A percentile compares a stretch with the other conserved stretches of the same genome.
Evolutionary conservation across 2,888 invertebrate genomes (phyloP).

Genomic region (Lamellibrachia satsuma): DNA sequence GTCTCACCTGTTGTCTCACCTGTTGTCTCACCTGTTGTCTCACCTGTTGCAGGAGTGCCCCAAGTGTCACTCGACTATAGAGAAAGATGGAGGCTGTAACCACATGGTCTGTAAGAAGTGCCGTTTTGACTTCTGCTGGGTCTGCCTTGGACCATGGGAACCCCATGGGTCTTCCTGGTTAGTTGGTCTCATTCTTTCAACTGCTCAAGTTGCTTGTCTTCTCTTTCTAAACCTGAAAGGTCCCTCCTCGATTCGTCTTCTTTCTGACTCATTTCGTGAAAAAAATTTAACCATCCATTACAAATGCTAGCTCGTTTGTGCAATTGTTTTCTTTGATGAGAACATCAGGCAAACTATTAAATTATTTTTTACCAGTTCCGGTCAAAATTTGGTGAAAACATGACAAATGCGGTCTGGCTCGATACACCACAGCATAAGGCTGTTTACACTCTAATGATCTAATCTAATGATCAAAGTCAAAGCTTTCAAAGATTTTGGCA

Average conservation of each 20-base stretch:
- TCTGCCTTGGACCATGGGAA: conserved; percentile 98
- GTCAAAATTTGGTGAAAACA: no score
- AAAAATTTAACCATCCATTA: neutral
- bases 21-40: neutral
- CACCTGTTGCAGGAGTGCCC: conserved; percentile 80
- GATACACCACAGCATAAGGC: no score
- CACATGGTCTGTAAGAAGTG: conserved; percentile 99
- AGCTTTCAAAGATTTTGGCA: no score
- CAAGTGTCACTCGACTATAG: conserved; percentile 85
- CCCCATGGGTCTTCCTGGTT: conserved; percentile 96
- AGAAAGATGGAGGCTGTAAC: conserved; percentile 94
- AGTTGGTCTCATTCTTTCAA: conserved; percentile 27
- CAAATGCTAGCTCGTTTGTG: no score
- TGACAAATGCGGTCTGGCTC: no score
- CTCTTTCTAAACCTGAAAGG: neutral
- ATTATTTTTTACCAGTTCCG: no score
- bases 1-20: conserved; percentile 8
- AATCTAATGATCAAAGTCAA: no score
- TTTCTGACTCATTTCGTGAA: neutral
- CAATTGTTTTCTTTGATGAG: no score
- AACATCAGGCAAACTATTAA: no score
- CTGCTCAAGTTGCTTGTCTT: neutral
- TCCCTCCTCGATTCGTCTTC: neutral
- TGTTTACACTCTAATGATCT: no score
- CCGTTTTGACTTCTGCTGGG: conserved; percentile 99